Evolutionary conservation across 2,113 vertebrate species (phyloP).

Genomic region (Heterocephalus glaber): DNA sequence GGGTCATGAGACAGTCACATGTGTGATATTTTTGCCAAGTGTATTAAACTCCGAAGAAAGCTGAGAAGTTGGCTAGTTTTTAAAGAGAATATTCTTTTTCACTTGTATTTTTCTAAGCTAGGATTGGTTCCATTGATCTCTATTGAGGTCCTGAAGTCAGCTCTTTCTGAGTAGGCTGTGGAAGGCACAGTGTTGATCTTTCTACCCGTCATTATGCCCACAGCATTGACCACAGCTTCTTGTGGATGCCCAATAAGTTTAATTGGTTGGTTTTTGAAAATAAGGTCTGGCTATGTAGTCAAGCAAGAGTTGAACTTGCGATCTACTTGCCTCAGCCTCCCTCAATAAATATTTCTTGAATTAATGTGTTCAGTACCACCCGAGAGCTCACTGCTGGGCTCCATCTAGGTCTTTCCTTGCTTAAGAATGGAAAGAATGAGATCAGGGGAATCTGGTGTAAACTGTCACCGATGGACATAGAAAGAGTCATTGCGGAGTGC

Average conservation of each 20-base stretch:
- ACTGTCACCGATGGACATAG: background rate
- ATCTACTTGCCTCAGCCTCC: background rate
- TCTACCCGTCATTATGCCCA: background rate
- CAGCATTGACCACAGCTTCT: background rate
- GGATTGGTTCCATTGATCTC: background rate
- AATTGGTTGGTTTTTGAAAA: background rate
- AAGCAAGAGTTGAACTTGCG: background rate
- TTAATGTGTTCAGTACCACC: background rate
- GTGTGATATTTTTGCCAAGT: background rate
- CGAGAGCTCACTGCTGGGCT: background rate
- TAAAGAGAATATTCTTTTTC: conserved; percentile 12
- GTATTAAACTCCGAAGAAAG: conserved; percentile 3
- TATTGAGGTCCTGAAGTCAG: background rate
- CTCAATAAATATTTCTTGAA: background rate
- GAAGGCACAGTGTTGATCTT: background rate
- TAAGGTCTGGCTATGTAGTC: background rate
- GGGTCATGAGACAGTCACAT: background rate
- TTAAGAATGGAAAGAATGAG: background rate
- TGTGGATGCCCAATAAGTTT: background rate
- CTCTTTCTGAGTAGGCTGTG: background rate
- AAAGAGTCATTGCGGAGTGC: background rate
- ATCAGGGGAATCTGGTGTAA: background rate
- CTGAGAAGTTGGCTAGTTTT: background rate
- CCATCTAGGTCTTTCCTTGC: background rate
- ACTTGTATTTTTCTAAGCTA: conserved; percentile 12